phyloP scores from a whole-genome alignment of 2,888 invertebrate genomes.

The Pammene fasciana region DNA sequence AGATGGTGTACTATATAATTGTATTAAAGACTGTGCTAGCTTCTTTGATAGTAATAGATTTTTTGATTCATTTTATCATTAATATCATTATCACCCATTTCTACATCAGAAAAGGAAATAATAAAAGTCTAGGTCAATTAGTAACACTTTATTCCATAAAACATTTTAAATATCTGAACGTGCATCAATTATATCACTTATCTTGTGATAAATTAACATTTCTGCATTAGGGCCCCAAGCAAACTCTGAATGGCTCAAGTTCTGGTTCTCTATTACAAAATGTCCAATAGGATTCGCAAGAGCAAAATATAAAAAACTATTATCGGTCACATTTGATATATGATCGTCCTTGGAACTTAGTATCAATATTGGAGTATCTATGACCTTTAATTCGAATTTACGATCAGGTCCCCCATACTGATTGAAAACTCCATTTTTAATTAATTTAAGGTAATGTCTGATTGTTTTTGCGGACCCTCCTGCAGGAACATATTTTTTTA shows the following conservation, averaged over 20 bases:
- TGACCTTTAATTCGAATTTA: slow-evolving; percentile 54
- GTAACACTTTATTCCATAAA: not conserved
- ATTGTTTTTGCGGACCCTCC: slow-evolving; percentile 69
- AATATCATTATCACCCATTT: too few relatives aligned
- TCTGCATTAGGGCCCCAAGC: slow-evolving; percentile 60
- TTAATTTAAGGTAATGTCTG: slow-evolving; percentile 63
- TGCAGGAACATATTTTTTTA: slow-evolving; percentile 64
- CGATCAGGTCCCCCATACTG: slow-evolving; percentile 50
- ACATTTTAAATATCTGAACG: slow-evolving; percentile 12
- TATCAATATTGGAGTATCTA: slow-evolving; percentile 61
- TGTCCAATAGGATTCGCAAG: slow-evolving; percentile 65
- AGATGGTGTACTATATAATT: slow-evolving; percentile 67
- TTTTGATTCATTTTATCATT: too few relatives aligned
- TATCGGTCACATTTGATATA: slow-evolving; percentile 60
- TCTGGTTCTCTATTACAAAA: slow-evolving; percentile 56
- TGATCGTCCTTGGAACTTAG: slow-evolving; percentile 65
- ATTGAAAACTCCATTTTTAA: slow-evolving; percentile 63
- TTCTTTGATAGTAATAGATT: not conserved
- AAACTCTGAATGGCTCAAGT: slow-evolving; percentile 66
- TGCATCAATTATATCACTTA: slow-evolving; percentile 4
- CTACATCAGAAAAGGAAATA: too few relatives aligned
- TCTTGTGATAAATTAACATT: slow-evolving; percentile 50
- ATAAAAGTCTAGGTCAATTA: too few relatives aligned
- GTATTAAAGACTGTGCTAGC: slow-evolving; percentile 60
- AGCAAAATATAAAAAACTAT: slow-evolving; percentile 59